Evolutionary conservation across 2,797 vertebrate species (phyloP).

Genomic region (Pseudopleuronectes americanus): DNA sequence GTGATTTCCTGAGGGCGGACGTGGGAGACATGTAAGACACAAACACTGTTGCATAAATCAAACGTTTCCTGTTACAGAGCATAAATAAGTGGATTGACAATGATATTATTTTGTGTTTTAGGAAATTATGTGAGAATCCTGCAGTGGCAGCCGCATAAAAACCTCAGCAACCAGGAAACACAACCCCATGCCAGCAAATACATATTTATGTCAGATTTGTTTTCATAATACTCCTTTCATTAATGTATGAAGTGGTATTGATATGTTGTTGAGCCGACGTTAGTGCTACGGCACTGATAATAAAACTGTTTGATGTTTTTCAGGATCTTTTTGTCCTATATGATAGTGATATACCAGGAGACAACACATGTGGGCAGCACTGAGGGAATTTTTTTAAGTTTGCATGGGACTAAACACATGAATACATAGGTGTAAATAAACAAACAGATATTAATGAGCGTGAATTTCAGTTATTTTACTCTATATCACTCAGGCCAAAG

Average conservation of each 20-base stretch:
- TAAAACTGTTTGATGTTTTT: no score
- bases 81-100: background rate
- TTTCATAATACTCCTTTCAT: background rate
- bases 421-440: background rate
- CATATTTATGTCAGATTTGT: background rate
- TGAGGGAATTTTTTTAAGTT: no score
- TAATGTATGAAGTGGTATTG: background rate
- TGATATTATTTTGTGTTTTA: conserved; percentile 46
- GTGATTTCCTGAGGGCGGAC: conserved; percentile 51
- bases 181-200: background rate
- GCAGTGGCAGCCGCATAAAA: background rate
- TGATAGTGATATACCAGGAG: conserved; percentile 39
- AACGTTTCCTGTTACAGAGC: background rate
- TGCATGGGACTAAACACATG: no score
- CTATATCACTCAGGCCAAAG: no score
- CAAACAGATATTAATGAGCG: background rate
- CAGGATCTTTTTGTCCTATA: background rate
- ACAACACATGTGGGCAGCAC: background rate
- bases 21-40: conserved; percentile 20
- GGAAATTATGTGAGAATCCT: conserved; percentile 41
- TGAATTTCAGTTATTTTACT: no score
- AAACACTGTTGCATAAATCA: background rate
- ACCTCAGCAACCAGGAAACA: background rate
- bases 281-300: no score
- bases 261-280: background rate